phyloP scores from a whole-genome alignment of 2,797 vertebrate species.

The Manis pentadactyla region DNA sequence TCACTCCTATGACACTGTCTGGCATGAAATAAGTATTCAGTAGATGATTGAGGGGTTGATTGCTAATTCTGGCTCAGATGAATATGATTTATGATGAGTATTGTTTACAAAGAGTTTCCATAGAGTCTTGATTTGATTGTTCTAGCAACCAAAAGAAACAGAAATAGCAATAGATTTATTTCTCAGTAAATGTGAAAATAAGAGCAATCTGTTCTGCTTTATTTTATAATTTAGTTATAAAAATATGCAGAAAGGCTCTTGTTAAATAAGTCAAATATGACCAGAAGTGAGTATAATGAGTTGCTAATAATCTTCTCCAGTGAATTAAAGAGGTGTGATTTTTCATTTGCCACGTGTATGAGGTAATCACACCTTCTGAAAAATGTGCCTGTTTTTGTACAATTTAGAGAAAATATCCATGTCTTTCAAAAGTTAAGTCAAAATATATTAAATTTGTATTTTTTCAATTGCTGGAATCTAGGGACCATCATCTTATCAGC shows the following conservation, averaged over 20 bases:
- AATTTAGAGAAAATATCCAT: conserved; percentile 22
- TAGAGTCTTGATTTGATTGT: conserved; percentile 51
- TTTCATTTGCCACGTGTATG: background rate
- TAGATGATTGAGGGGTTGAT: background rate
- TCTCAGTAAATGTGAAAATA: conserved; percentile 56
- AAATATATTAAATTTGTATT: background rate
- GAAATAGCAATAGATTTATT: conserved; percentile 27
- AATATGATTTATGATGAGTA: background rate
- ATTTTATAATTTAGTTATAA: conserved; percentile 15
- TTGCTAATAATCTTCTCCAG: background rate
- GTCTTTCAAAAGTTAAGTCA: background rate
- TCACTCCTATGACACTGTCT: background rate
- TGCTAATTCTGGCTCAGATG: background rate
- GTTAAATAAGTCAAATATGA: conserved; percentile 39
- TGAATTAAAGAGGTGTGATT: conserved; percentile 31
- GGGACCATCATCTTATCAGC: conserved; percentile 50
- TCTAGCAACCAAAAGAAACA: background rate
- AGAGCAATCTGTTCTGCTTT: conserved; percentile 37
- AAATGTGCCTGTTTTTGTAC: background rate
- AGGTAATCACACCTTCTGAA: conserved; percentile 39
- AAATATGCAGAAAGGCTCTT: conserved; percentile 28
- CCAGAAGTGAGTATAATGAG: background rate
- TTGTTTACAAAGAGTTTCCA: background rate
- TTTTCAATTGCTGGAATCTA: conserved; percentile 30
- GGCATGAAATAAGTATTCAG: background rate